phyloP scores from a whole-genome alignment of 2,113 vertebrate species.

The Centrocercus urophasianus region DNA sequence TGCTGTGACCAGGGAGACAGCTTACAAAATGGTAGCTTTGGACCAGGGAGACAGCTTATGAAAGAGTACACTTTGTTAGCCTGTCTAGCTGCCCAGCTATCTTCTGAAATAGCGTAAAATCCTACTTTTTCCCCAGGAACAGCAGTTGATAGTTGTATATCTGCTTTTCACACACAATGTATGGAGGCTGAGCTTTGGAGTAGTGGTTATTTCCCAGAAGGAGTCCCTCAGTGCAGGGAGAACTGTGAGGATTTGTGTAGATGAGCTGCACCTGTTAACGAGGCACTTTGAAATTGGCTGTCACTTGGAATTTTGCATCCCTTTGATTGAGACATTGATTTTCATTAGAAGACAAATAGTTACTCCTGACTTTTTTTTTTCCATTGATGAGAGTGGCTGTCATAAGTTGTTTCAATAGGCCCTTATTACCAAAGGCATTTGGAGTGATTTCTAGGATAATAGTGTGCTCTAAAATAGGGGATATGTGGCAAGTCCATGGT shows the following conservation, averaged over 20 bases:
- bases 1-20: not conserved
- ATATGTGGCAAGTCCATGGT: fast-evolving
- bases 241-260: not conserved
- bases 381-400: not conserved
- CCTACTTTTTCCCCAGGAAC: not conserved
- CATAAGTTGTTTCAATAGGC: not conserved
- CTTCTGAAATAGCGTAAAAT: not conserved
- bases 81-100: not conserved
- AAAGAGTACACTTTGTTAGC: too few relatives aligned
- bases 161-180: fast-evolving
- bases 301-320: not conserved
- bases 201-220: not conserved
- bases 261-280: not conserved
- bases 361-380: fast-evolving
- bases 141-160: not conserved
- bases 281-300: not conserved
- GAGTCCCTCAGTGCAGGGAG: fast-evolving
- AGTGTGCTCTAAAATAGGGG: not conserved
- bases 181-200: not conserved
- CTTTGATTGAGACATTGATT: not conserved
- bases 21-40: too few relatives aligned
- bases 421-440: not conserved
- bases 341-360: not conserved
- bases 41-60: not conserved
- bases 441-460: not conserved